phyloP scores from a whole-genome alignment of 2,888 invertebrate genomes.

The Nomada fucata region DNA sequence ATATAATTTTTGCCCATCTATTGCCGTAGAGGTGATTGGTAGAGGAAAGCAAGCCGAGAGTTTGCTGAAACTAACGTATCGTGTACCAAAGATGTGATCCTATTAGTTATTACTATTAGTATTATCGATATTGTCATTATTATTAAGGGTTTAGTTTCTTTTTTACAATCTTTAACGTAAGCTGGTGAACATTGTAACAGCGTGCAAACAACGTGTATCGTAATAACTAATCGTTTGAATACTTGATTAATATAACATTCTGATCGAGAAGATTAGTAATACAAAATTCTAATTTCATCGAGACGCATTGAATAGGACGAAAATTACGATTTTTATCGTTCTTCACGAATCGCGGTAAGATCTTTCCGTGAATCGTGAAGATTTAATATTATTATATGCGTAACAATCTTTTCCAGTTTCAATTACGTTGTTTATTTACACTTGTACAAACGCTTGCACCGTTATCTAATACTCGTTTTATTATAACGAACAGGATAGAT shows the following conservation, averaged over 20 bases:
- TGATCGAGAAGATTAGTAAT: not conserved
- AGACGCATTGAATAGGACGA: not conserved
- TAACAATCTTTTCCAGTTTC: slow-evolving; percentile 6
- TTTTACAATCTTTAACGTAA: slow-evolving; percentile 47
- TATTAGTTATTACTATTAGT: slow-evolving; percentile 65
- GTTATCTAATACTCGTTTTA: slow-evolving; percentile 22
- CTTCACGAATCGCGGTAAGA: not conserved
- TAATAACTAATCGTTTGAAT: slow-evolving; percentile 9
- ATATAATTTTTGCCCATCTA: slow-evolving; percentile 55
- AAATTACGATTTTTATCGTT: not conserved
- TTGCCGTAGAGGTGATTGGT: slow-evolving; percentile 64
- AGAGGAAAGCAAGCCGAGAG: slow-evolving; percentile 37
- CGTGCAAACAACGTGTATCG: slow-evolving; percentile 34
- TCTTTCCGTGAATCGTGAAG: not conserved
- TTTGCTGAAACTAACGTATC: slow-evolving; percentile 59
- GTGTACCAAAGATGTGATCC: slow-evolving; percentile 73
- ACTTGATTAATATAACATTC: slow-evolving; percentile 12
- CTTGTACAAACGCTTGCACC: slow-evolving; percentile 10
- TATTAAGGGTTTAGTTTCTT: slow-evolving; percentile 55
- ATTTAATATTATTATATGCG: too few species aligned
- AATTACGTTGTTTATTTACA: slow-evolving; percentile 22
- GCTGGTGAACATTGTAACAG: slow-evolving; percentile 19
- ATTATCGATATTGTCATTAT: slow-evolving; percentile 51
- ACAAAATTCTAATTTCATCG: not conserved
- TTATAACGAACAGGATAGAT: slow-evolving; percentile 4